A percentile compares a stretch with the other conserved stretches of the same genome.
phyloP scores from a whole-genome alignment of 2,888 invertebrate species.

The Cetonia aurata region DNA sequence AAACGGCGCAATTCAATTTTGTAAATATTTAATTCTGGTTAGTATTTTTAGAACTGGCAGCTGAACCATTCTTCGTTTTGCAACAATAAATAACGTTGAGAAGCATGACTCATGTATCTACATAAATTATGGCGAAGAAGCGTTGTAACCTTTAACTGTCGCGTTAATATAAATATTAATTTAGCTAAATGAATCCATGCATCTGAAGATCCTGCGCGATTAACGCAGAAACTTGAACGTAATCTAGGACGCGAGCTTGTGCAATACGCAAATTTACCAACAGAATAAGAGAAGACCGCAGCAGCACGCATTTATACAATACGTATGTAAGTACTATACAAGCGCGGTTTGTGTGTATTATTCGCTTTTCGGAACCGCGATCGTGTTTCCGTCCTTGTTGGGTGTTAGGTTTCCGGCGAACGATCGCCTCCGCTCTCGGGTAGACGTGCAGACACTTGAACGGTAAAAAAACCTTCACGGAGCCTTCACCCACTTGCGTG shows the following conservation, averaged over 20 bases:
- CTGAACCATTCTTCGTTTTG: constrained; percentile 17
- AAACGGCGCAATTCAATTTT: constrained; percentile 2
- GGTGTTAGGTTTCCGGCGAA: constrained; percentile 20
- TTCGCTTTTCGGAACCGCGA: constrained; percentile 27
- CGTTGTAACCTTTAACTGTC: constrained; percentile 21
- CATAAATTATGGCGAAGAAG: constrained; percentile 3
- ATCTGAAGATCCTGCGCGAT: constrained; percentile 7
- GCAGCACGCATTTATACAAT: background rate
- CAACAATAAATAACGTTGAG: constrained; percentile 15
- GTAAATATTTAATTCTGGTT: constrained; percentile 12
- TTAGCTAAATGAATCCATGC: background rate
- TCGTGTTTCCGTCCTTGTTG: constrained; percentile 35
- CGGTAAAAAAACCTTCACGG: constrained; percentile 60
- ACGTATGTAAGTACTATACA: background rate
- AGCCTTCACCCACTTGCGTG: constrained; percentile 65
- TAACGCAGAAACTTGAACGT: constrained; percentile 27
- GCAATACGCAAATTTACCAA: constrained; percentile 35
- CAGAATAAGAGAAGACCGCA: constrained; percentile 18
- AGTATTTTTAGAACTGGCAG: constrained; percentile 23
- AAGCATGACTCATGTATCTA: constrained; percentile 2
- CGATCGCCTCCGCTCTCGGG: constrained; percentile 10
- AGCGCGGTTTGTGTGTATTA: background rate
- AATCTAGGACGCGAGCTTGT: constrained; percentile 55
- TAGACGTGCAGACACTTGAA: constrained; percentile 35
- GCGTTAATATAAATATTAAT: constrained; percentile 18